phyloP scores from a whole-genome alignment of 2,113 vertebrate species.

The Anguilla rostrata region DNA sequence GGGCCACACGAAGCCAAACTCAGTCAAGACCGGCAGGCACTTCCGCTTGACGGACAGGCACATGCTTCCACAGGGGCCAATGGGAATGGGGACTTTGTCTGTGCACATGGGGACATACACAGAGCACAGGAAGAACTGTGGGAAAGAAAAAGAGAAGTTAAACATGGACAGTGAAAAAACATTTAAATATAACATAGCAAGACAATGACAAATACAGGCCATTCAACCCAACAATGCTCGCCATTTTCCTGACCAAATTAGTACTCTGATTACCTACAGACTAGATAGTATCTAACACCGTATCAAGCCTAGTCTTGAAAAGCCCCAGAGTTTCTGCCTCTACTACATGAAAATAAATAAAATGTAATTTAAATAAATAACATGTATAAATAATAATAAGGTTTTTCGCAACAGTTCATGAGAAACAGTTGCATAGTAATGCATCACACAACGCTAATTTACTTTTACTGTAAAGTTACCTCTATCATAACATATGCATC shows the following conservation, averaged over 20 bases:
- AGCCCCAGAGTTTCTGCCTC: too few relatives aligned
- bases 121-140: constrained; percentile 95
- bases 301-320: too few relatives aligned
- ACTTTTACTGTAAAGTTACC: neutral
- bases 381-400: neutral
- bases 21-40: constrained; percentile 91
- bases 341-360: neutral
- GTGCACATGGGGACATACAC: constrained; percentile 99
- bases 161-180: neutral
- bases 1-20: constrained; percentile 96
- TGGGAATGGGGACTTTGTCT: constrained; percentile 96
- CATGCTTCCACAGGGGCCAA: constrained; percentile 96
- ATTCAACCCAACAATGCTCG: too few relatives aligned
- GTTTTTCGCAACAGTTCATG: neutral
- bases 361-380: neutral
- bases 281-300: too few relatives aligned
- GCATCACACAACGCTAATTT: neutral
- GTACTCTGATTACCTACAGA: too few relatives aligned
- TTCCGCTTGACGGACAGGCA: constrained; percentile 92
- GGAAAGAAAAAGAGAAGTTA: constrained; percentile 26
- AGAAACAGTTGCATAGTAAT: neutral
- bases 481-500: neutral
- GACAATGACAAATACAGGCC: too few relatives aligned
- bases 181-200: too few relatives aligned
- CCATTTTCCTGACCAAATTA: too few relatives aligned